These are phyloP conservation scores for Sarcophaga peregrina DNA, from an alignment of 1,140 invertebrate genomes.

Conservation along the genomic window DNA sequence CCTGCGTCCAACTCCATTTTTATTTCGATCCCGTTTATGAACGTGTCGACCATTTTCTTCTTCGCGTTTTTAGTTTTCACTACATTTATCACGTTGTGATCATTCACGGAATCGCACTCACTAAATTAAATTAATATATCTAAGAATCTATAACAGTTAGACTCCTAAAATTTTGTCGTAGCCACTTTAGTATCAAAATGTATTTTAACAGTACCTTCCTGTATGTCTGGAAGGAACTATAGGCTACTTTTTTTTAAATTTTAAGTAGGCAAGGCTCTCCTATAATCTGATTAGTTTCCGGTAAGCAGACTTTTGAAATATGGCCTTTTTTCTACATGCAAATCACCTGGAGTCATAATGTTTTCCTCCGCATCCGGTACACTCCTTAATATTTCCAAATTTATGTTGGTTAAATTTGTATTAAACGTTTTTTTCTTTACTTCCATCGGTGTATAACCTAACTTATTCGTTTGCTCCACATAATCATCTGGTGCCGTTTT, in stretches of 20 bases:
- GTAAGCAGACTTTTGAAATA: background rate
- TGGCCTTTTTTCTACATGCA: background rate
- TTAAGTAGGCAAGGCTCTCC: background rate
- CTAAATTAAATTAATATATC: no score
- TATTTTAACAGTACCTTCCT: no score
- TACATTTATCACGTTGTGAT: no score
- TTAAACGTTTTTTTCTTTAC: background rate
- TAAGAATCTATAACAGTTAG: no score
- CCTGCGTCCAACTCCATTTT: no score
- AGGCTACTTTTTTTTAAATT: no score
- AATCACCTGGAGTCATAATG: background rate
- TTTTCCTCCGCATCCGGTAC: slow-evolving; percentile 8
- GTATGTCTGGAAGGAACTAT: no score
- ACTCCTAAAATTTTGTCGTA: no score
- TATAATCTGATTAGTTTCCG: background rate
- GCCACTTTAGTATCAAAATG: no score
- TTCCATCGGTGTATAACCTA: background rate
- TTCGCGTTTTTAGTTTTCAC: no score
- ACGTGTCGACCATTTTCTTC: no score
- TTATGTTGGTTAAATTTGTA: background rate
- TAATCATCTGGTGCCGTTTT: background rate
- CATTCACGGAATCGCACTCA: background rate
- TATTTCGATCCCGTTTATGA: no score
- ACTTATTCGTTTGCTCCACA: background rate
- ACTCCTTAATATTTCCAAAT: background rate